Evolutionary conservation across 2,888 invertebrate genomes (phyloP), one percentile per base, ranked within the genome.

Genomic region (Mesorhabditis sp.): DNA sequence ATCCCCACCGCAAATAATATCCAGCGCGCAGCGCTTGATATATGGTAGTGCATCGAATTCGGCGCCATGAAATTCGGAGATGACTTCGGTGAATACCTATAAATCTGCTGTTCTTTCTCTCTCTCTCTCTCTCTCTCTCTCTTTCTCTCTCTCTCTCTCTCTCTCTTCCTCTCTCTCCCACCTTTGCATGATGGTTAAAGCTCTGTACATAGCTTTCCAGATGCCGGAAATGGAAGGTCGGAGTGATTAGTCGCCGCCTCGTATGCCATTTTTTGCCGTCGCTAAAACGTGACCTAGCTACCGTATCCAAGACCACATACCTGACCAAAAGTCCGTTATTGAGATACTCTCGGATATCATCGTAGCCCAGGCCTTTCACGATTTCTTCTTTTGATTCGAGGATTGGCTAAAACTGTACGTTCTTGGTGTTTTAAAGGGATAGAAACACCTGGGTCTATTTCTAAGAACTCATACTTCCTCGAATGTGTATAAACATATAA

Each of bases 221-320:
- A 50, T 50, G 58, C n/a, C 58, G 58, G n/a, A 50, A 50, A 50
- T 50, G 58, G n/a, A 50, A 50, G n/a, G 58, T 50, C n/a, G 58
- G 58, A 1, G 58, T 50, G 58, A 50, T 50, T 2, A 50, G n/a
- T 50, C n/a, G 1, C 2, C 58, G 58, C 2, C 58, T 10, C n/a
- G 7, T 10, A 13, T 50, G 58, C 58, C 58, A 50, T 50, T 50
- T 50, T 50, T 50, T n/a, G n/a, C 58, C 58, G 2, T 50, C n/a
- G n/a, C 58, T 50, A 50, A n/a, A 50, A 1, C 2, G 28, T 28
- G 28, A 1, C 2, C 1, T 28, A 28, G 28, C 28, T 28, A 28
- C 58, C 1, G 7, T 50, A 13, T 50, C n/a, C 58, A 0, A 10
- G 2, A 2, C 7, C 2, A 50, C n/a, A 13, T 50, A 50, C 58